Percentiles rank a stretch among this genome's conserved stretches.
These are phyloP conservation scores for Conus canariensis DNA, from an alignment of 2,888 invertebrate species.

Conservation along the genomic window DNA sequence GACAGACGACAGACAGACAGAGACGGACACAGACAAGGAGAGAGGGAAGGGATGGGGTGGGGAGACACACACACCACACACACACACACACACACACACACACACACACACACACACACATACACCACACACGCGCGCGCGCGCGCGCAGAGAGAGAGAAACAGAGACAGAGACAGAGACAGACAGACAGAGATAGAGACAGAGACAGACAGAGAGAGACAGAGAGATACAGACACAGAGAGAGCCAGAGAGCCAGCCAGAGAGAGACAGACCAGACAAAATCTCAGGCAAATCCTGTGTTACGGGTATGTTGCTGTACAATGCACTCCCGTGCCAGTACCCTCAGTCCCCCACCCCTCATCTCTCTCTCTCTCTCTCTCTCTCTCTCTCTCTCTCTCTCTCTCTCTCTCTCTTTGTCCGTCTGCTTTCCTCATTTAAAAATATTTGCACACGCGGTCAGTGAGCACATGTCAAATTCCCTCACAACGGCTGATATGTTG, in stretches of 20 bases:
- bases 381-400: not conserved
- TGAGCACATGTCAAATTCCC: no score
- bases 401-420: not conserved
- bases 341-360: not conserved
- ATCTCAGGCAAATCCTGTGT: no score
- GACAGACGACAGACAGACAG: no score
- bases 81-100: slow-evolving; percentile 16
- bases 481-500: no score
- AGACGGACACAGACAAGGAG: no score
- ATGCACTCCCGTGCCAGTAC: not conserved
- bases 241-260: not conserved
- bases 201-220: not conserved
- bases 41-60: no score
- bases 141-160: not conserved
- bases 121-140: not conserved
- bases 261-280: not conserved
- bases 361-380: slow-evolving; percentile 11
- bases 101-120: slow-evolving; percentile 19
- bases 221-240: not conserved
- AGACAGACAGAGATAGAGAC: not conserved
- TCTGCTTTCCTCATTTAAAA: not conserved
- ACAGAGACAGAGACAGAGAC: not conserved
- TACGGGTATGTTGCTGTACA: not conserved
- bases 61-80: not conserved
- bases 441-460: no score